Base-by-base conservation (phyloP, 2,797 vertebrate genomes). In the Takifugu ocellatus region DNA sequence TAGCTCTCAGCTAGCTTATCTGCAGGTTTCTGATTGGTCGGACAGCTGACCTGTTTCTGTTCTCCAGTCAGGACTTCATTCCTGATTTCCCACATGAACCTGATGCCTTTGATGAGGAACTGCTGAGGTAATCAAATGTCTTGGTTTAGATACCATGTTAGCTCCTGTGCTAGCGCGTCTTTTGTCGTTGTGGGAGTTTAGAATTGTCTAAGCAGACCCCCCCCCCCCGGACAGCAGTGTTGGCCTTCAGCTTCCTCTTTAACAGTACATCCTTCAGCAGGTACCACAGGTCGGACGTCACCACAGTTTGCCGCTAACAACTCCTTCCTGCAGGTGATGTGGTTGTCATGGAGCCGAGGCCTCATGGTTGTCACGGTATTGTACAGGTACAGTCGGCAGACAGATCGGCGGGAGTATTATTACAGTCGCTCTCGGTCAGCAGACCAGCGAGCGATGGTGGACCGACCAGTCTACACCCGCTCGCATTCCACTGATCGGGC, bases 401-500 rank as follows among this genome's bases (percentile, higher is more conserved):
- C 92, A 84, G 93, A 92, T 91, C 93, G 94, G 87, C 91, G 90
- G 86, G 94, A 92, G 86, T 94, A 94, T 93, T 94, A 93, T 94
- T 94, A 93, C 92, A 69, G 66, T 26, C 95, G 96, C 92, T 96
- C 95, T 88, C 92, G 93, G 90, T 92, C 95, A 73, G 93, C 95
- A 56, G 96, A 97, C 86, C 95, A 95, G 73, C 92, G 93, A 75
- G 90, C 94, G 66, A 88, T 93, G 82, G 89, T 87, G 62, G 93
- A 95, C 86, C 93, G 92, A 82, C 94, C 91, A 62, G 5, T 84
- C 74, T 83, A 84, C 73, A 86, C 89, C 45, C 94, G 95, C 86
- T 97, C 95, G 61, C 92, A 92, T 89, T 98, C 95, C 75, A 93
- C 92, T 56, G 96, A 96, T 76, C 92, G 93, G 84, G 89, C 93